phyloP scores from a whole-genome alignment of 1,140 invertebrate species.

The Papilio glaucus region DNA sequence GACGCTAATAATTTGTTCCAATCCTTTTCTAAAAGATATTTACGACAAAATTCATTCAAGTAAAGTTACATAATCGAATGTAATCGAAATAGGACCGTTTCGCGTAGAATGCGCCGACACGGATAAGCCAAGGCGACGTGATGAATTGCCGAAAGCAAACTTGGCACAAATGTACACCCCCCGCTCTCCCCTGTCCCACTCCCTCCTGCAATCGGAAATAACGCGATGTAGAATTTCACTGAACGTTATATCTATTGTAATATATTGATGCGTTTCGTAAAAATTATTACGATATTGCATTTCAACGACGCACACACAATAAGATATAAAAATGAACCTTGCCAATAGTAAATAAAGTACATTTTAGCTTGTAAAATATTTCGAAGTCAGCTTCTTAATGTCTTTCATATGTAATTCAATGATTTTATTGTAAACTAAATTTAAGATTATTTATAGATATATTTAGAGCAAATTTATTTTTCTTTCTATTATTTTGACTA shows the following conservation, averaged over 20 bases:
- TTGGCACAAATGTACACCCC: slow-evolving; percentile 8
- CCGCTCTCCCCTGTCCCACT: not conserved
- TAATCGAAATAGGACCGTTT: not conserved
- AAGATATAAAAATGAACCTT: too few relatives aligned
- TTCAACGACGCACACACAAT: not conserved
- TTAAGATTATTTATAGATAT: too few relatives aligned
- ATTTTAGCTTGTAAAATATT: too few relatives aligned
- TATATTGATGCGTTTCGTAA: not conserved
- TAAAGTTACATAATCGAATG: slow-evolving; percentile 9
- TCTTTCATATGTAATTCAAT: too few relatives aligned
- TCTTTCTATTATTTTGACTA: too few relatives aligned
- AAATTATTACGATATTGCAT: not conserved
- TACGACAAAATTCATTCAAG: not conserved
- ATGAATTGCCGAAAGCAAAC: slow-evolving; percentile 23
- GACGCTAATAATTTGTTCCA: not conserved
- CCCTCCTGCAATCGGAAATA: slow-evolving; percentile 1
- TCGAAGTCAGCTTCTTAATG: too few relatives aligned
- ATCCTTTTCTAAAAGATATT: not conserved
- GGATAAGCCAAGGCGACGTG: slow-evolving; percentile 20
- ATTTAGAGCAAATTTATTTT: too few relatives aligned
- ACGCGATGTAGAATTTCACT: slow-evolving; percentile 18
- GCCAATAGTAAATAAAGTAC: too few relatives aligned
- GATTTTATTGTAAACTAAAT: too few relatives aligned
- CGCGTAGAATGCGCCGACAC: slow-evolving; percentile 17
- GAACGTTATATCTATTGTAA: not conserved